Evolutionary conservation across 1,140 invertebrate species (phyloP).

Genomic region (Orius laevigatus): DNA sequence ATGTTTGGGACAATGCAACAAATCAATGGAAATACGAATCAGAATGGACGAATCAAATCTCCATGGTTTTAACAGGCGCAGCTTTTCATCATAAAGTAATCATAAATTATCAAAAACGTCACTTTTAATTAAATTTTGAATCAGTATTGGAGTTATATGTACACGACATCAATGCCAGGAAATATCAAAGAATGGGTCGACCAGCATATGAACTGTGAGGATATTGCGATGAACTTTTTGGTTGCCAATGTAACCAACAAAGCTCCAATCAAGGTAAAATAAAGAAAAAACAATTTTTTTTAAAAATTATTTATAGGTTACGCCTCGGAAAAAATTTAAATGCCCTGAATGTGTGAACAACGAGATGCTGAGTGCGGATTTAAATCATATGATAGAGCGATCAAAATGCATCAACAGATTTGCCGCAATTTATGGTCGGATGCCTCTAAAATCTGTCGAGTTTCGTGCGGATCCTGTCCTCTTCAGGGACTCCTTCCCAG

Average conservation of each 20-base stretch:
- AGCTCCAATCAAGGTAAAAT: slow-evolving; percentile 72
- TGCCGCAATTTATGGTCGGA: slow-evolving; percentile 61
- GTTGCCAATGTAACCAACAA: slow-evolving; percentile 82
- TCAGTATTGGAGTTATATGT: slow-evolving; percentile 74
- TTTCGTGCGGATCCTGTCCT: slow-evolving; percentile 89
- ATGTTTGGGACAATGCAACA: slow-evolving; percentile 76
- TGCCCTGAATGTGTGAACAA: slow-evolving; percentile 88
- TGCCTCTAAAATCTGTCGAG: slow-evolving; percentile 79
- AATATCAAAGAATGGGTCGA: slow-evolving; percentile 74
- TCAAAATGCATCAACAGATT: slow-evolving; percentile 86
- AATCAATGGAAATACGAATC: slow-evolving; percentile 78
- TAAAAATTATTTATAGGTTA: slow-evolving; percentile 41
- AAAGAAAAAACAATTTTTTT: not conserved
- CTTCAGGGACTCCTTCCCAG: slow-evolving; percentile 75
- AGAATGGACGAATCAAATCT: slow-evolving; percentile 88
- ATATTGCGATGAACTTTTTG: slow-evolving; percentile 89
- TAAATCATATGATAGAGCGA: slow-evolving; percentile 81
- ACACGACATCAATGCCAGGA: slow-evolving; percentile 63
- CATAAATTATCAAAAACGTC: slow-evolving; percentile 1
- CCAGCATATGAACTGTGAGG: slow-evolving; percentile 86
- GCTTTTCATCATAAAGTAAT: slow-evolving; percentile 78
- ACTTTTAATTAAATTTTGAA: not conserved
- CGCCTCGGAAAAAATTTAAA: slow-evolving; percentile 94
- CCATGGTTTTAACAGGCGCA: slow-evolving; percentile 85
- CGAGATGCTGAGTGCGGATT: slow-evolving; percentile 85